phyloP scores from a whole-genome alignment of 1,140 invertebrate species.

The Oncopeltus fasciatus region DNA sequence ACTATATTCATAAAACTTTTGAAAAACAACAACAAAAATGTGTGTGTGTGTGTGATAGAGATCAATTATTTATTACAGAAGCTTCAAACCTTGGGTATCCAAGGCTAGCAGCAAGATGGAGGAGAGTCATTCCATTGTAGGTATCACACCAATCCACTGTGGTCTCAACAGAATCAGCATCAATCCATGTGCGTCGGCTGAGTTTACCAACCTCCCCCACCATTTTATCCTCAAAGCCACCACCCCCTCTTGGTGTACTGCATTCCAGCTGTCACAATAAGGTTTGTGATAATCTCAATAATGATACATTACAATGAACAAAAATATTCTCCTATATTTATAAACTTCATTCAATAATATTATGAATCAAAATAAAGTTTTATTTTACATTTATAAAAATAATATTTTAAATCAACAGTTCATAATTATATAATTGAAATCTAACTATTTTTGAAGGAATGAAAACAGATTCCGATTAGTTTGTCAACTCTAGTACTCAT shows the following conservation, averaged over 20 bases:
- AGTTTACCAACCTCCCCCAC: slow-evolving; percentile 64
- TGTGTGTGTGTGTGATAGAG: too few relatives aligned
- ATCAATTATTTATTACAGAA: too few relatives aligned
- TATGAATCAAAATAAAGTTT: neutral
- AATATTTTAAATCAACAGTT: too few relatives aligned
- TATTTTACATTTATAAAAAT: too few relatives aligned
- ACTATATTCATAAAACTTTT: too few relatives aligned
- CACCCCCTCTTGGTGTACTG: slow-evolving; percentile 30
- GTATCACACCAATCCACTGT: slow-evolving; percentile 27
- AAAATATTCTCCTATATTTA: too few relatives aligned
- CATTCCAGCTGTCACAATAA: neutral
- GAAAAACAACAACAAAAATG: too few relatives aligned
- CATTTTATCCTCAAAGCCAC: slow-evolving; percentile 68
- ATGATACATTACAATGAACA: too few relatives aligned
- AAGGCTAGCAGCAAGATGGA: slow-evolving; percentile 77
- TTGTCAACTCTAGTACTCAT: too few relatives aligned
- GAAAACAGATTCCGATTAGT: too few relatives aligned
- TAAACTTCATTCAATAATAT: neutral
- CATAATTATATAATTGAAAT: too few relatives aligned
- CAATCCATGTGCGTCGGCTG: slow-evolving; percentile 34
- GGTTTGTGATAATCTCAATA: neutral
- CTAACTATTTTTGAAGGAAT: too few relatives aligned
- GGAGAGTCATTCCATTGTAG: slow-evolving; percentile 59
- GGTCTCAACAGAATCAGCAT: slow-evolving; percentile 11
- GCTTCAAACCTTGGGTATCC: slow-evolving; percentile 53